These are phyloP conservation scores for Yponomeuta cagnagella DNA, from an alignment of 2,888 invertebrate species.

Conservation along the genomic window DNA sequence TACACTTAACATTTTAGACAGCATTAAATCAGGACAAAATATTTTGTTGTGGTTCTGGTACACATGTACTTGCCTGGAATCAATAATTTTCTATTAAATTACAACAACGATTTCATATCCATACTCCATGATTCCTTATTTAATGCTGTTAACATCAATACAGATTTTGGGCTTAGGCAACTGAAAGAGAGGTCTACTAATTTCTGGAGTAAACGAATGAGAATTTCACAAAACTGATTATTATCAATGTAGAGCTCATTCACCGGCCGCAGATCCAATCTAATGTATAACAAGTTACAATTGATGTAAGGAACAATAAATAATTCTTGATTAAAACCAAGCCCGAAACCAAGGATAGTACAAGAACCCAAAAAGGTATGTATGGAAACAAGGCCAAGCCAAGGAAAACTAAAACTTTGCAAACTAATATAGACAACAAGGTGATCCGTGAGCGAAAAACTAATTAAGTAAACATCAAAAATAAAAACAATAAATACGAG, in stretches of 20 bases:
- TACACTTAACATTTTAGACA: constrained; percentile 7
- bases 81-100: not conserved
- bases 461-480: not conserved
- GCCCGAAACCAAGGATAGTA: not conserved
- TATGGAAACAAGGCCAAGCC: not conserved
- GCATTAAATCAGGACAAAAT: not conserved
- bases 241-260: not conserved
- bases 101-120: not conserved
- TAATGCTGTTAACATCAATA: not conserved
- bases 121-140: not conserved
- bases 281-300: not conserved
- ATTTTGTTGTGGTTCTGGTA: not conserved
- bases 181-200: not conserved
- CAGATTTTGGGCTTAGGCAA: not conserved
- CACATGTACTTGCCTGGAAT: not conserved
- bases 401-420: not conserved
- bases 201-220: not conserved
- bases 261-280: not conserved
- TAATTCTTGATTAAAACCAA: not conserved
- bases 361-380: not conserved
- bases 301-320: not conserved
- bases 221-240: too few species aligned
- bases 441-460: not conserved
- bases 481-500: not conserved
- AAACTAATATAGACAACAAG: not conserved